Evolutionary conservation across 2,113 vertebrate genomes (phyloP).

Genomic region (Labeo rohita): DNA sequence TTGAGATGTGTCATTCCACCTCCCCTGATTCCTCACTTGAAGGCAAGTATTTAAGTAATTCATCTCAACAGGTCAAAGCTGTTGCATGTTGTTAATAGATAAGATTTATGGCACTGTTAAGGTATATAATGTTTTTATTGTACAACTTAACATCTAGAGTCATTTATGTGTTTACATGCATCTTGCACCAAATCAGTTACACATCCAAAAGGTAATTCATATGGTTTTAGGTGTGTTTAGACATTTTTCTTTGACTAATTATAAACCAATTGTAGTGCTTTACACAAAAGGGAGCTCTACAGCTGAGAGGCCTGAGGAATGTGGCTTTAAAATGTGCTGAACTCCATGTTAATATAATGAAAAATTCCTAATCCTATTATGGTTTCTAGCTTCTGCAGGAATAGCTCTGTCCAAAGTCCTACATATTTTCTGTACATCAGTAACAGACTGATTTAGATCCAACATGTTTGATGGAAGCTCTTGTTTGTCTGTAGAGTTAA

Average conservation of each 20-base stretch:
- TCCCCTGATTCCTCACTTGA: not conserved
- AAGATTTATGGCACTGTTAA: not conserved
- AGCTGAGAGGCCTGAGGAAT: conserved; percentile 63
- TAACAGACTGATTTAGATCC: not conserved
- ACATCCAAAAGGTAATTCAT: not conserved
- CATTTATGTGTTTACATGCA: not conserved
- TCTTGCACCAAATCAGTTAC: not conserved
- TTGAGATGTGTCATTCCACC: not conserved
- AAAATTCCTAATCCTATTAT: conserved; percentile 55
- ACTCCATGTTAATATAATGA: conserved; percentile 68
- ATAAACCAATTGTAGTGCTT: not conserved
- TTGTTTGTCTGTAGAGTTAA: too few species aligned
- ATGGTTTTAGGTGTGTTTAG: not conserved
- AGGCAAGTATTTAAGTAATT: too few species aligned
- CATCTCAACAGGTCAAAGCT: not conserved
- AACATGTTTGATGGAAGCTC: not conserved
- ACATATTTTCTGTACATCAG: not conserved
- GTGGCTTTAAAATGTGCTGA: conserved; percentile 66
- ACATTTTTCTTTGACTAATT: not conserved
- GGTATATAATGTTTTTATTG: conserved; percentile 4
- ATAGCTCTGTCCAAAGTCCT: not conserved
- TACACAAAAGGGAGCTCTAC: conserved; percentile 56
- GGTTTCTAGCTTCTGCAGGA: conserved; percentile 11
- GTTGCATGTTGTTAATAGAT: not conserved
- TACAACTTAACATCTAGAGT: conserved; percentile 43